These are phyloP conservation scores for Musca vetustissima DNA, from an alignment of 1,140 invertebrate species.

Conservation along the genomic window DNA sequence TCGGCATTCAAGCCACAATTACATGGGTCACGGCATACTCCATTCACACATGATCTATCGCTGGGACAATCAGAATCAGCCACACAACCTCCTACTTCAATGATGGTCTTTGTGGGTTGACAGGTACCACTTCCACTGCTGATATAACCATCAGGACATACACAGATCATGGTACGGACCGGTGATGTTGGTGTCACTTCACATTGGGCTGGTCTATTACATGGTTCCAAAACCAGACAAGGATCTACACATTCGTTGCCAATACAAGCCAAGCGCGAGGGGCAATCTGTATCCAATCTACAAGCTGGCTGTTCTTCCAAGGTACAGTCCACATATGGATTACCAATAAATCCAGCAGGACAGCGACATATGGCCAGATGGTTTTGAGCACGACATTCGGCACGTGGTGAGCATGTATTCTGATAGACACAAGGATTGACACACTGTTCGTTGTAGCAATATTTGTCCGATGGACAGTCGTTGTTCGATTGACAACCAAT, in stretches of 20 bases:
- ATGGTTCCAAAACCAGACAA: constrained; percentile 76
- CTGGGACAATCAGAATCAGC: constrained; percentile 74
- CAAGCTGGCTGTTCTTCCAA: constrained; percentile 75
- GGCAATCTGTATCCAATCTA: constrained; percentile 78
- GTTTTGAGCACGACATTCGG: constrained; percentile 78
- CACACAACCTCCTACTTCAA: constrained; percentile 69
- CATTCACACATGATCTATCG: constrained; percentile 76
- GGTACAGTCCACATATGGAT: constrained; percentile 79
- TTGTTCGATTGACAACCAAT: constrained; percentile 87
- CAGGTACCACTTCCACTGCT: constrained; percentile 80
- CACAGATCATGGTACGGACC: constrained; percentile 84
- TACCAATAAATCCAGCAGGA: constrained; percentile 69
- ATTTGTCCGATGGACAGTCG: constrained; percentile 81
- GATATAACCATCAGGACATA: constrained; percentile 84
- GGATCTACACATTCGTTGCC: constrained; percentile 81
- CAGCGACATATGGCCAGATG: constrained; percentile 84
- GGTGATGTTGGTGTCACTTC: constrained; percentile 78
- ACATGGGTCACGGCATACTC: constrained; percentile 79
- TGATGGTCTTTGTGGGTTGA: constrained; percentile 67
- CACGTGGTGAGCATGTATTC: constrained; percentile 74
- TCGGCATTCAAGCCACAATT: constrained; percentile 78
- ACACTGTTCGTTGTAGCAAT: constrained; percentile 81
- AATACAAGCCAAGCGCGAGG: constrained; percentile 76
- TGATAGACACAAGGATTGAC: constrained; percentile 77
- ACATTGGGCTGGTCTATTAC: constrained; percentile 76